phyloP scores from a whole-genome alignment of 2,113 vertebrate species.

The Rhegmatorhina hoffmannsi region DNA sequence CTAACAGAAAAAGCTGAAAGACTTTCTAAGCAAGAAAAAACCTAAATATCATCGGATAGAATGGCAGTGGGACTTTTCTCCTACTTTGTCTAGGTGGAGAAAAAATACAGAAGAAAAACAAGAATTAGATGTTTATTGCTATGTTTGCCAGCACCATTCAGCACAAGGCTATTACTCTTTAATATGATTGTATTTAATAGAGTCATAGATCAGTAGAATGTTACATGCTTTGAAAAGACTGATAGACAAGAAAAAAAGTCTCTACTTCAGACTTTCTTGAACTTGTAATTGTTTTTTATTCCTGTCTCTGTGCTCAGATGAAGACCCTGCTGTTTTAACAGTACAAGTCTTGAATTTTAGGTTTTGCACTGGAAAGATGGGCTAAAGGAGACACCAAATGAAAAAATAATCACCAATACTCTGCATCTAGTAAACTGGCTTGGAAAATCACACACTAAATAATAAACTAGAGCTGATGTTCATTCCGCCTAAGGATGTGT shows the following conservation, averaged over 20 bases:
- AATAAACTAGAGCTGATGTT: not conserved
- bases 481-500: not conserved
- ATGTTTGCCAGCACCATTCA: not conserved
- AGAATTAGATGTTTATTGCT: not conserved
- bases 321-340: not conserved
- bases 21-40: not conserved
- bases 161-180: not conserved
- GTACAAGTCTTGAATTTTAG: not conserved
- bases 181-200: not conserved
- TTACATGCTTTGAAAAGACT: not conserved
- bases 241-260: not conserved
- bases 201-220: not conserved
- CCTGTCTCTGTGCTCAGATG: rapidly evolving
- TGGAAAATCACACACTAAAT: not conserved
- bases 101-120: not conserved
- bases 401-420: not conserved
- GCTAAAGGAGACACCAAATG: not conserved
- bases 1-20: not conserved
- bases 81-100: not conserved
- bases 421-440: not conserved
- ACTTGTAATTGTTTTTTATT: not conserved
- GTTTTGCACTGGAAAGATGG: not conserved
- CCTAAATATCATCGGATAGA: not conserved
- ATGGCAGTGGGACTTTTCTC: not conserved
- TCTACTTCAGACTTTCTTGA: not conserved